Percentiles rank a stretch among this genome's conserved stretches.
phyloP scores from a whole-genome alignment of 1,140 invertebrate genomes.

The Temnothorax curvispinosus region DNA sequence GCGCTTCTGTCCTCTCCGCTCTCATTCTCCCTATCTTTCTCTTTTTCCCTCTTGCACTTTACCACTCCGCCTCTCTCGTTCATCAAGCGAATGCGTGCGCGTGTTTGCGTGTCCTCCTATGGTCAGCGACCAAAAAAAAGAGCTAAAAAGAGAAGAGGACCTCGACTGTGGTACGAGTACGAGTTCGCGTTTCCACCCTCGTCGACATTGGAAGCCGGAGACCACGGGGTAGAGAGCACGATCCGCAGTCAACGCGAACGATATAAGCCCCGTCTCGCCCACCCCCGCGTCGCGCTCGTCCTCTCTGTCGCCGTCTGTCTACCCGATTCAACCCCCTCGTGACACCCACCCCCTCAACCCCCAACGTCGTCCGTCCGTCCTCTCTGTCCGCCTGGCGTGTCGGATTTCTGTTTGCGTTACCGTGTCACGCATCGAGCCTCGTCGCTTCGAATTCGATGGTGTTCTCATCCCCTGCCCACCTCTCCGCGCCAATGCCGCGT shows the following conservation, averaged over 20 bases:
- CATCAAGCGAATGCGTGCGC: slow-evolving; percentile 41
- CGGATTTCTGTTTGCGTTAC: slow-evolving; percentile 83
- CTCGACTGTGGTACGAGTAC: slow-evolving; percentile 77
- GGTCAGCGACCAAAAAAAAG: slow-evolving; percentile 66
- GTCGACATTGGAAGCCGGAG: slow-evolving; percentile 79
- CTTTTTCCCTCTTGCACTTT: slow-evolving; percentile 51
- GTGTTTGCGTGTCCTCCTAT: slow-evolving; percentile 60
- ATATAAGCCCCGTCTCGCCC: slow-evolving; percentile 72
- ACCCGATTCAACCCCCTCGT: slow-evolving; percentile 53
- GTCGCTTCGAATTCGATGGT: slow-evolving; percentile 76
- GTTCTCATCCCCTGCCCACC: slow-evolving; percentile 51
- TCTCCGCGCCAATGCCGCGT: slow-evolving; percentile 19
- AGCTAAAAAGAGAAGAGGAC: slow-evolving; percentile 58
- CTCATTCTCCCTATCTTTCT: slow-evolving; percentile 25
- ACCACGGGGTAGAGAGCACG: slow-evolving; percentile 70
- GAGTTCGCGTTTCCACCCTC: slow-evolving; percentile 80
- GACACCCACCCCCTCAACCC: slow-evolving; percentile 56
- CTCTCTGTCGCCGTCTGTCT: slow-evolving; percentile 74
- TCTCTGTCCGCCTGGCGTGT: slow-evolving; percentile 74
- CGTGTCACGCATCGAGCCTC: slow-evolving; percentile 80
- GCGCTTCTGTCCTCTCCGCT: slow-evolving; percentile 49
- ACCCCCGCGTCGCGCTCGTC: slow-evolving; percentile 55
- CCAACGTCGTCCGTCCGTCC: slow-evolving; percentile 54
- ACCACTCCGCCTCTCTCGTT: slow-evolving; percentile 14
- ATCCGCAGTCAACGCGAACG: slow-evolving; percentile 80